Percentiles rank a stretch among this genome's conserved stretches.
Conservation (phyloP, 1,140 invertebrate genomes). For the Procambarus virginalis region DNA sequence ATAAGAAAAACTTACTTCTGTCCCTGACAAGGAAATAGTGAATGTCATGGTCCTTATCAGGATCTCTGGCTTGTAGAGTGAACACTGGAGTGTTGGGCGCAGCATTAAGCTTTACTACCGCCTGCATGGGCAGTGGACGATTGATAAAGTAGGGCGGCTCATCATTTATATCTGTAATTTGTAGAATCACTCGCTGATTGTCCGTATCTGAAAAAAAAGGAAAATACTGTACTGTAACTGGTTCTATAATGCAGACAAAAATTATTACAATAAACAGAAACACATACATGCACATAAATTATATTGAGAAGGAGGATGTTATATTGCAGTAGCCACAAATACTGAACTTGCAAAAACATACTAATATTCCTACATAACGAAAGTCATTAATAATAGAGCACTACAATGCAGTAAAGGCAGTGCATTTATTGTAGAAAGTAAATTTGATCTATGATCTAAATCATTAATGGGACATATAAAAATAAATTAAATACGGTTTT, state of each 20-base stretch:
- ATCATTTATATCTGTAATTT: slow-evolving; percentile 96
- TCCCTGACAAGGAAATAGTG: slow-evolving; percentile 96
- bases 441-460: too few relatives aligned
- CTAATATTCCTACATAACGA: neutral
- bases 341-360: neutral
- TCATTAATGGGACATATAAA: too few relatives aligned
- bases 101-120: slow-evolving; percentile 94
- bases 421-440: too few relatives aligned
- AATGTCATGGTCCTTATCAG: slow-evolving; percentile 95
- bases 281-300: neutral
- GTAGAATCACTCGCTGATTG: slow-evolving; percentile 95
- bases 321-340: neutral
- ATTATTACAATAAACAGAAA: neutral
- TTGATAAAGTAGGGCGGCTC: slow-evolving; percentile 97
- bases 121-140: slow-evolving; percentile 93
- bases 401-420: neutral
- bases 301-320: neutral
- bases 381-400: neutral
- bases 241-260: neutral
- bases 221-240: neutral
- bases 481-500: too few relatives aligned
- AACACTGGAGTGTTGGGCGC: slow-evolving; percentile 96
- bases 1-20: slow-evolving; percentile 78
- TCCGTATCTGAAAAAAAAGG: slow-evolving; percentile 83
- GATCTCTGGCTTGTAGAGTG: slow-evolving; percentile 94